Evolutionary conservation across 2,888 invertebrate genomes (phyloP).

Genomic region (Odontocolon sp.): DNA sequence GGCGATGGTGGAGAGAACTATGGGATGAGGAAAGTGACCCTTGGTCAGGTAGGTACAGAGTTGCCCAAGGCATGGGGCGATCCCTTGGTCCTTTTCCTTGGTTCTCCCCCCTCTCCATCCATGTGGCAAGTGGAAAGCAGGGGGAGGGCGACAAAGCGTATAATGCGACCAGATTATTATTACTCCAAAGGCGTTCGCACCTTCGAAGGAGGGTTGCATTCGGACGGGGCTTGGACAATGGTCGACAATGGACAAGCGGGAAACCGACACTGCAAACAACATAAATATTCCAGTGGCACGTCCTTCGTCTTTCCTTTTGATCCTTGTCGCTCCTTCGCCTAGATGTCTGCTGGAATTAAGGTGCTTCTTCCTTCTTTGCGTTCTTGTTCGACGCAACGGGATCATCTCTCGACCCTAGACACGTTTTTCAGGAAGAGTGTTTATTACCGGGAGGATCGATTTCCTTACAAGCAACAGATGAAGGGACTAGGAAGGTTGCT

Average conservation of each 20-base stretch:
- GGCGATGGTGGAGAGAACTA: slow-evolving; percentile 77
- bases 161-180: slow-evolving; percentile 78
- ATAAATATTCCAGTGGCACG: slow-evolving; percentile 76
- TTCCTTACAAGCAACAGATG: slow-evolving; percentile 26
- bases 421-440: slow-evolving; percentile 25
- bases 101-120: slow-evolving; percentile 4
- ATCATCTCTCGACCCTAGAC: slow-evolving; percentile 8
- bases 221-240: slow-evolving; percentile 72
- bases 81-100: slow-evolving; percentile 55
- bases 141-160: slow-evolving; percentile 76
- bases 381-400: slow-evolving; percentile 1
- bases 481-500: not conserved
- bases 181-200: slow-evolving; percentile 80
- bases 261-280: slow-evolving; percentile 80
- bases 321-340: slow-evolving; percentile 25
- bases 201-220: slow-evolving; percentile 74
- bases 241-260: slow-evolving; percentile 76
- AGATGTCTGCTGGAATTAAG: not conserved
- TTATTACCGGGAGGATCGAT: slow-evolving; percentile 40
- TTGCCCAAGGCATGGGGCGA: slow-evolving; percentile 59
- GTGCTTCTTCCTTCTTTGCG: not conserved
- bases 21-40: slow-evolving; percentile 77
- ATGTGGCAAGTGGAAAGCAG: slow-evolving; percentile 50
- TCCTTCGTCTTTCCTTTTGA: slow-evolving; percentile 35
- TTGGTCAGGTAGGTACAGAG: slow-evolving; percentile 81